A percentile compares a stretch with the other conserved stretches of the same genome.
Evolutionary conservation across 23 tunicate genomes (phyloP).

Genomic region (Clavelina lepadiformis): DNA sequence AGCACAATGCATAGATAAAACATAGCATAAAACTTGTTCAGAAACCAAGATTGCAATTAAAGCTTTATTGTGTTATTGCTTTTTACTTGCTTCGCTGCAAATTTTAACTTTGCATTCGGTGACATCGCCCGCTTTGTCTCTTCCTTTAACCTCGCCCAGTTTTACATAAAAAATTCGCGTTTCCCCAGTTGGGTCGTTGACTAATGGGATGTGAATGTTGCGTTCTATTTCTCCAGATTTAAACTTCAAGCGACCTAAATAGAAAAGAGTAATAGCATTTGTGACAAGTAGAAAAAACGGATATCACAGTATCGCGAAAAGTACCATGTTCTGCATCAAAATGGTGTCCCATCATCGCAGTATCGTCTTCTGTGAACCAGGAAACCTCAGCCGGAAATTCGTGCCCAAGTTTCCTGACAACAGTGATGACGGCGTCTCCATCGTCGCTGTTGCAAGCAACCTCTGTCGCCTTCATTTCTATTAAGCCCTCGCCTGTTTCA

Average conservation of each 20-base stretch:
- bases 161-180: conserved; percentile 62
- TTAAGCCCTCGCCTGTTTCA: conserved; percentile 74
- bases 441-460: conserved; percentile 77
- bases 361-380: conserved; percentile 63
- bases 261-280: neutral
- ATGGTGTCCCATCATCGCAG: conserved; percentile 53
- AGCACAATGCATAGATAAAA: no score
- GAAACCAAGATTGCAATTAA: neutral
- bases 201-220: conserved; percentile 52
- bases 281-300: neutral
- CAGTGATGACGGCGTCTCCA: conserved; percentile 72
- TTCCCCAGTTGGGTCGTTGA: conserved; percentile 94
- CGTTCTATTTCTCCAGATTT: conserved; percentile 84
- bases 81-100: conserved; percentile 76
- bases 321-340: conserved; percentile 56
- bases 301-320: neutral
- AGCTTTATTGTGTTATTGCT: no score
- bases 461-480: conserved; percentile 68
- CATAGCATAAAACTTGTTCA: no score
- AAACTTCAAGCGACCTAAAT: conserved; percentile 69
- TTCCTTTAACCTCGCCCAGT: conserved; percentile 58
- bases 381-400: conserved; percentile 75
- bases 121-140: conserved; percentile 72
- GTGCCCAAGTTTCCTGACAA: conserved; percentile 57
- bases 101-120: conserved; percentile 45